Evolutionary conservation across 2,113 vertebrate species (phyloP).

Genomic region (Prochilodus magdalenae): DNA sequence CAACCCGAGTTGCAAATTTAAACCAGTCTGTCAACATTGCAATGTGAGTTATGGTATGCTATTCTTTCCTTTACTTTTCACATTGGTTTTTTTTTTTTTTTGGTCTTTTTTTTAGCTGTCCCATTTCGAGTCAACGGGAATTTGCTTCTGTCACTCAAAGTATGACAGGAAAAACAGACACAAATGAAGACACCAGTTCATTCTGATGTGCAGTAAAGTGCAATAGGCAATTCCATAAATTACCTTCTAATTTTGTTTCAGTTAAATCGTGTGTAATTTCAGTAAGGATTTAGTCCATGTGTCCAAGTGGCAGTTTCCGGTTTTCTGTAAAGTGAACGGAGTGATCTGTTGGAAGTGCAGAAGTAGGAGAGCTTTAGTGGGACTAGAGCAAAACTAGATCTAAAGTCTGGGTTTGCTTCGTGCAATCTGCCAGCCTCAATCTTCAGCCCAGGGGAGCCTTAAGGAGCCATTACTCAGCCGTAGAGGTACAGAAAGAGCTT

Average conservation of each 20-base stretch:
- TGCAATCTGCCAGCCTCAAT: slow-evolving; percentile 10
- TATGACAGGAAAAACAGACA: neutral
- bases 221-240: neutral
- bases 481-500: slow-evolving; percentile 20
- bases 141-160: no score
- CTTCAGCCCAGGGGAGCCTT: slow-evolving; percentile 29
- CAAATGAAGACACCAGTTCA: no score
- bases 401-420: slow-evolving; percentile 26
- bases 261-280: neutral
- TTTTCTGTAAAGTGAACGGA: neutral
- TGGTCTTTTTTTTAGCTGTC: neutral
- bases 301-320: neutral
- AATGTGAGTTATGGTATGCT: slow-evolving; percentile 13
- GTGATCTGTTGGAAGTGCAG: slow-evolving; percentile 27
- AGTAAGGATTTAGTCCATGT: neutral
- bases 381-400: slow-evolving; percentile 38
- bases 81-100: neutral
- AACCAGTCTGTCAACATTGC: slow-evolving; percentile 52
- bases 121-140: no score
- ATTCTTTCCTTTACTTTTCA: slow-evolving; percentile 23
- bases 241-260: neutral
- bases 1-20: slow-evolving; percentile 44
- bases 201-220: no score
- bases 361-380: slow-evolving; percentile 24
- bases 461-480: slow-evolving; percentile 22